phyloP scores from a whole-genome alignment of 1,140 invertebrate species.

The Adoxophyes honmai region DNA sequence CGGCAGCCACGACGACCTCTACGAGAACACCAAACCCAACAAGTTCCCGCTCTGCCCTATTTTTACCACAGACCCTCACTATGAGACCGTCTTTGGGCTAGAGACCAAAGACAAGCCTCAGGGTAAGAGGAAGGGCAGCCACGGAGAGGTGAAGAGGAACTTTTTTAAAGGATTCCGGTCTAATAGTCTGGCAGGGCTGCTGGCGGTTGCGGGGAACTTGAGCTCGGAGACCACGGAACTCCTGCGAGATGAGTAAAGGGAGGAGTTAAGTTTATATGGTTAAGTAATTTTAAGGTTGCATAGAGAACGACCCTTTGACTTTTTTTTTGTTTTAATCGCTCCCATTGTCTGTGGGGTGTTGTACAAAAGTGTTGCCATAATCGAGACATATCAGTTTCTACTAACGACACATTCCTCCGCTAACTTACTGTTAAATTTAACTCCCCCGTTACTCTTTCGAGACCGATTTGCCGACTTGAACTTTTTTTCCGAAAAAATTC shows the following conservation, averaged over 20 bases:
- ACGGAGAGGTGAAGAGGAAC: slow-evolving; percentile 43
- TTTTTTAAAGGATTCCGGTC: slow-evolving; percentile 55
- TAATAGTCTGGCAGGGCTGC: slow-evolving; percentile 50
- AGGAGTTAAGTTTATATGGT: background rate
- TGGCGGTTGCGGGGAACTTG: slow-evolving; percentile 42
- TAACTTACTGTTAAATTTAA: slow-evolving; percentile 32
- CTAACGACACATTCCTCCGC: slow-evolving; percentile 47
- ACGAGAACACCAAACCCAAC: slow-evolving; percentile 37
- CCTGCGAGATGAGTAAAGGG: slow-evolving; percentile 45
- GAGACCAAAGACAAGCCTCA: slow-evolving; percentile 4
- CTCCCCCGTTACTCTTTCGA: slow-evolving; percentile 19
- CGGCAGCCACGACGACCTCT: slow-evolving; percentile 61
- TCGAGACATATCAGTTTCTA: slow-evolving; percentile 57
- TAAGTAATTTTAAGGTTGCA: too few relatives aligned
- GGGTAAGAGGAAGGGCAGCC: slow-evolving; percentile 32
- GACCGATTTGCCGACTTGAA: slow-evolving; percentile 3
- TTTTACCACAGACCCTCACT: slow-evolving; percentile 42
- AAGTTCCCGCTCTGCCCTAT: slow-evolving; percentile 51
- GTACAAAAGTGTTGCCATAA: slow-evolving; percentile 60
- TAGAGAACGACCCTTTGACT: too few relatives aligned
- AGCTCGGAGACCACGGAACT: slow-evolving; percentile 54
- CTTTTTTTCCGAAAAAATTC: slow-evolving; percentile 6
- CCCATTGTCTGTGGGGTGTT: slow-evolving; percentile 15
- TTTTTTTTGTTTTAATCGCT: too few relatives aligned
- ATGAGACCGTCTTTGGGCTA: slow-evolving; percentile 55